Conservation (phyloP, 2,113 vertebrate genomes). For the Catharus minimus region DNA sequence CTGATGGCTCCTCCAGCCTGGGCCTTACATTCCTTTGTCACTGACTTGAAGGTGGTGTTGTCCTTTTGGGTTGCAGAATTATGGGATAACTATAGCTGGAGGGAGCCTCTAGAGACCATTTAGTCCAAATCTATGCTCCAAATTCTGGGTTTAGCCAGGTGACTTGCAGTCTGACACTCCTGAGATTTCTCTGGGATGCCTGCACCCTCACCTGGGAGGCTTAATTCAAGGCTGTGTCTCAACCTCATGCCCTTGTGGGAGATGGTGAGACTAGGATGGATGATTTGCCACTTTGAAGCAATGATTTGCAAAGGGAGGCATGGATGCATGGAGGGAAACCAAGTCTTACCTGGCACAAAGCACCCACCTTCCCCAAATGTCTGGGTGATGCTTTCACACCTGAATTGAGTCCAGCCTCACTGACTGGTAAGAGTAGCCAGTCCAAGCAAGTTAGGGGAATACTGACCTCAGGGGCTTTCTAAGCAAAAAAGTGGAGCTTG, state of each 20-base stretch:
- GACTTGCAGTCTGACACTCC: neutral
- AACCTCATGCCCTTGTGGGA: neutral
- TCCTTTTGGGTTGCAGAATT: neutral
- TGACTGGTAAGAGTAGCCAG: neutral
- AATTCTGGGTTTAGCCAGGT: neutral
- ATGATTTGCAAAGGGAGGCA: neutral
- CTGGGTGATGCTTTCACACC: neutral
- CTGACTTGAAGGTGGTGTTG: accelerated
- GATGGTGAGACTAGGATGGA: neutral
- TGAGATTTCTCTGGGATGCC: neutral
- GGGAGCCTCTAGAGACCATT: neutral
- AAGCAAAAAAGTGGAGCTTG: neutral
- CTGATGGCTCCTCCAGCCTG: neutral
- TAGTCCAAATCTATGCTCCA: accelerated
- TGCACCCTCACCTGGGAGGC: neutral
- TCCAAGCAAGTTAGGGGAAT: neutral
- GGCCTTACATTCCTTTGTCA: neutral
- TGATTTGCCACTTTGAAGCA: neutral
- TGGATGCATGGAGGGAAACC: accelerated
- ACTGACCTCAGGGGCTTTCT: neutral
- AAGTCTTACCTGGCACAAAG: neutral
- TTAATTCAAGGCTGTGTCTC: neutral
- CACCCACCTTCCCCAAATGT: neutral
- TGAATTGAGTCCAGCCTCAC: neutral
- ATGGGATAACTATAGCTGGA: neutral